These are phyloP conservation scores for Microcebus ravelobensis DNA, from an alignment of 2,113 vertebrate genomes.

Conservation along the genomic window DNA sequence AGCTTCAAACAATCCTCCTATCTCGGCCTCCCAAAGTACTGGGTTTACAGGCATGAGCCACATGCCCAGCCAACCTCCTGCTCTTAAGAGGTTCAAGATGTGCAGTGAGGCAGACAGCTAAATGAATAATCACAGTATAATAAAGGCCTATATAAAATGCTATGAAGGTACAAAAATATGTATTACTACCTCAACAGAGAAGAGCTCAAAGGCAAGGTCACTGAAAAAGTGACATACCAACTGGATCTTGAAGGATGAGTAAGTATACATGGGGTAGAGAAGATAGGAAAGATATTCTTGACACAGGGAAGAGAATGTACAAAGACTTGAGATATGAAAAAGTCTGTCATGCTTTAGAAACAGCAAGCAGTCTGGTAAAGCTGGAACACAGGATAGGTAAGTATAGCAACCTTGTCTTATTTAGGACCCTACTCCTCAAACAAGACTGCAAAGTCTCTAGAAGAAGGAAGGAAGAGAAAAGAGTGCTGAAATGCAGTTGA, in stretches of 20 bases:
- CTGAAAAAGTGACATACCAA: neutral
- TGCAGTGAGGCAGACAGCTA: neutral
- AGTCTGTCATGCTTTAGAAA: neutral
- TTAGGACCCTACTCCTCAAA: constrained; percentile 25
- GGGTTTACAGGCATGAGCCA: too few relatives aligned
- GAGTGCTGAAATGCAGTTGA: neutral
- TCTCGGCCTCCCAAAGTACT: too few relatives aligned
- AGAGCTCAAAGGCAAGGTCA: neutral
- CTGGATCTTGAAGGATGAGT: neutral
- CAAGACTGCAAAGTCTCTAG: neutral
- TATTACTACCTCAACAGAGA: neutral
- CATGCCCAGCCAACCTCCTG: neutral
- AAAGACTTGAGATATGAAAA: constrained; percentile 14
- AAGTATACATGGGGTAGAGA: neutral
- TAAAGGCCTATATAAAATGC: neutral
- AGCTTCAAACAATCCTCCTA: too few relatives aligned
- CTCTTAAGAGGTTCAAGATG: neutral
- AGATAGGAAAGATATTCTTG: neutral
- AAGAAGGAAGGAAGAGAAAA: neutral
- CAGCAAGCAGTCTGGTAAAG: neutral
- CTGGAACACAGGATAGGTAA: neutral
- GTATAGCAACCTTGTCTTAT: neutral
- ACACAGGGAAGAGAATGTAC: neutral
- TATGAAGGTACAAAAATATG: neutral
- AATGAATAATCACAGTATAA: neutral